These are phyloP conservation scores for Busarellus nigricollis DNA, from an alignment of 2,797 vertebrate species.

Conservation along the genomic window DNA sequence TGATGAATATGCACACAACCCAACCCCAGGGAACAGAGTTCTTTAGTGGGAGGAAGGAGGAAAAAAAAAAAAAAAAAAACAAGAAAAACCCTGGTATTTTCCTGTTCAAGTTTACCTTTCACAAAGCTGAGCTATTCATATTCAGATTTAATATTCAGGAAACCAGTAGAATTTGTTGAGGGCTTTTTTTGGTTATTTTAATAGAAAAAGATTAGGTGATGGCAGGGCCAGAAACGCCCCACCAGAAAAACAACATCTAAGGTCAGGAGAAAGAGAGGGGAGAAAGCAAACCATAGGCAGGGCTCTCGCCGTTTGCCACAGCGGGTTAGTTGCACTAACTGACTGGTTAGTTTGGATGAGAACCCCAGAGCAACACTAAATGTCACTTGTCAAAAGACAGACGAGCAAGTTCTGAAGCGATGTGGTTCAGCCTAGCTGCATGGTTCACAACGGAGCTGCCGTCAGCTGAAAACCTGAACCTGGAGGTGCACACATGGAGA, in stretches of 20 bases:
- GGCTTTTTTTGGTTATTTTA: not conserved
- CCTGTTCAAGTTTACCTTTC: not conserved
- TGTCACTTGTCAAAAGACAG: not conserved
- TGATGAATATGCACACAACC: not conserved
- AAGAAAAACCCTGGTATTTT: not conserved
- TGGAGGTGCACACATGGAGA: fast-evolving
- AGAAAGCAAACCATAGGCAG: not conserved
- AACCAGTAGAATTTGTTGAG: not conserved
- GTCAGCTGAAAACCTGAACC: not conserved
- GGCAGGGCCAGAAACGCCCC: not conserved
- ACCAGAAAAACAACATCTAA: not conserved
- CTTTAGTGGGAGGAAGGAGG: not conserved
- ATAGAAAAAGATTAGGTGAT: not conserved
- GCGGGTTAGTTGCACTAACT: not conserved
- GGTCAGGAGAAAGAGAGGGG: not conserved
- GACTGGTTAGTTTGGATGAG: not conserved
- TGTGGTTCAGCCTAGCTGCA: not conserved
- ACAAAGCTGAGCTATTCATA: not conserved
- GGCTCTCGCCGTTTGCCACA: fast-evolving
- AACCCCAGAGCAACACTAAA: not conserved
- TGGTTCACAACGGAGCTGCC: fast-evolving
- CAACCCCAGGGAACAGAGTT: not conserved
- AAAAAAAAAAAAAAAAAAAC: not conserved
- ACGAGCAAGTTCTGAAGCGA: not conserved
- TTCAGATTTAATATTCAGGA: not conserved